Evolutionary conservation across 1,140 invertebrate species (phyloP).

Genomic region (Drosophila pectinifera): DNA sequence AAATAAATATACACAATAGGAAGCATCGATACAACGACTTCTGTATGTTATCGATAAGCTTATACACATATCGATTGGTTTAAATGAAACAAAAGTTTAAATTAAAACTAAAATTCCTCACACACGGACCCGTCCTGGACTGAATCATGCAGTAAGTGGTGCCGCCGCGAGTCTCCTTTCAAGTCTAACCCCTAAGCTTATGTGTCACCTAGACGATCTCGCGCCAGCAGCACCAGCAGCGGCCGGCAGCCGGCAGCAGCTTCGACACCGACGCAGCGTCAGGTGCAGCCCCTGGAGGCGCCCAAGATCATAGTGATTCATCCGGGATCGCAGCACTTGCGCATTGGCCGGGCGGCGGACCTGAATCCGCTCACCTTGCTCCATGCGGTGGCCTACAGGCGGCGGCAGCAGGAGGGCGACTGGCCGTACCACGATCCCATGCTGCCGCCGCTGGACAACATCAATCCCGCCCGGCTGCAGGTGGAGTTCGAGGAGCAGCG

Average conservation of each 20-base stretch:
- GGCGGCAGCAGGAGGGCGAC: constrained; percentile 88
- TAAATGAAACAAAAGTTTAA: constrained; percentile 2
- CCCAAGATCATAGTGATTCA: constrained; percentile 96
- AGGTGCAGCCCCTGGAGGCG: constrained; percentile 79
- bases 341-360: constrained; percentile 96
- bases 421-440: constrained; percentile 87
- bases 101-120: background rate
- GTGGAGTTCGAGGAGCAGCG: constrained; percentile 93
- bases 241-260: constrained; percentile 35
- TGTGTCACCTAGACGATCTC: constrained; percentile 49
- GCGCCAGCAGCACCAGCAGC: constrained; percentile 73
- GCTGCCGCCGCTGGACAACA: constrained; percentile 53
- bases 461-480: constrained; percentile 64
- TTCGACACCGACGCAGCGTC: constrained; percentile 1
- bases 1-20: background rate
- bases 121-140: background rate
- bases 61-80: background rate
- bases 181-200: background rate
- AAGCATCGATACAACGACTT: background rate
- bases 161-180: too few relatives aligned
- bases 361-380: constrained; percentile 93
- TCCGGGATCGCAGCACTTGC: constrained; percentile 94
- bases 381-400: constrained; percentile 93
- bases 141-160: constrained; percentile 16
- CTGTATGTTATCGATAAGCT: background rate